Percentiles rank a stretch among this genome's conserved stretches.
Evolutionary conservation across 2,888 invertebrate genomes (phyloP).

Genomic region (Pseudococcus longispinus): DNA sequence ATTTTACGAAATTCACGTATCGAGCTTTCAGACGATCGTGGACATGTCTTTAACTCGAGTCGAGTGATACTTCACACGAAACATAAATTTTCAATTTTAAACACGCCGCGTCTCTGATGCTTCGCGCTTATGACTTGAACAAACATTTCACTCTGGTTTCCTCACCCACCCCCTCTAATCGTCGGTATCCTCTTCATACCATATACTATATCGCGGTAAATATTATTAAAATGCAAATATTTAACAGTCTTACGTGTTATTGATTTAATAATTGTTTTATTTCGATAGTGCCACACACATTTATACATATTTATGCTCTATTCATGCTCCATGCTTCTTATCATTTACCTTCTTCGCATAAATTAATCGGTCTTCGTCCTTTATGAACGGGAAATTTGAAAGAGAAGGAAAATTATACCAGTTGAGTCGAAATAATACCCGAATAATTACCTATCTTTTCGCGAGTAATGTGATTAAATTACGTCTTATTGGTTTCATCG

Average conservation of each 20-base stretch:
- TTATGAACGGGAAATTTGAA: neutral
- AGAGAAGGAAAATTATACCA: neutral
- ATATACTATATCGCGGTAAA: slow-evolving; percentile 2
- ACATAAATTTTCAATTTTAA: slow-evolving; percentile 31
- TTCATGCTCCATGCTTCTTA: neutral
- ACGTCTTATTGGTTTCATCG: neutral
- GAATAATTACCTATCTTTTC: neutral
- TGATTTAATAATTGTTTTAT: slow-evolving; percentile 23
- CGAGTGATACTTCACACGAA: slow-evolving; percentile 34
- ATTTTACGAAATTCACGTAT: neutral
- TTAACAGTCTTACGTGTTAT: slow-evolving; percentile 31
- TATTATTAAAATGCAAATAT: slow-evolving; percentile 34
- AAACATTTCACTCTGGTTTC: neutral
- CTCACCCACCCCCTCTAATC: neutral
- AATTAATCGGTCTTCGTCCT: slow-evolving; percentile 1
- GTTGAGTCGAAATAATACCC: neutral
- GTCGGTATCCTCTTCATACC: neutral
- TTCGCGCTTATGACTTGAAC: slow-evolving; percentile 1
- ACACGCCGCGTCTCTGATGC: slow-evolving; percentile 26
- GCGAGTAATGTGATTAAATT: neutral
- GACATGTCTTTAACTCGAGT: slow-evolving; percentile 6
- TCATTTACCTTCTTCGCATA: neutral
- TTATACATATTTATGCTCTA: neutral
- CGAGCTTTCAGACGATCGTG: neutral
- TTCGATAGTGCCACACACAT: slow-evolving; percentile 24